These are phyloP conservation scores for Drosophila tsacasi DNA, from an alignment of 1,140 invertebrate species.

Conservation along the genomic window DNA sequence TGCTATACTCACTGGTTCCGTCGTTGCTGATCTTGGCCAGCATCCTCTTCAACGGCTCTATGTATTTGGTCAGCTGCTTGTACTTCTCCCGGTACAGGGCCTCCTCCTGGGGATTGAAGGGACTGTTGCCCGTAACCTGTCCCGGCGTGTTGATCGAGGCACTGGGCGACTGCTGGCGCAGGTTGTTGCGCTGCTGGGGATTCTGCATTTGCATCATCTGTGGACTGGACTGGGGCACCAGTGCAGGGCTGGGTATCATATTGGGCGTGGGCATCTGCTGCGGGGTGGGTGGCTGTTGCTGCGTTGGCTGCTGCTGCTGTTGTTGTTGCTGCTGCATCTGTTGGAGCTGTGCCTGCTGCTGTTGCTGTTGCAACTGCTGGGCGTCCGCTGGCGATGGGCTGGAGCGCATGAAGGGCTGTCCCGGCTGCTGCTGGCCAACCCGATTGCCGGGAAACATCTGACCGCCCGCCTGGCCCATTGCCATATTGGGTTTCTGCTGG, in stretches of 20 bases:
- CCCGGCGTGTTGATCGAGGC: constrained; percentile 93
- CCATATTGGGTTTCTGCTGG: constrained; percentile 72
- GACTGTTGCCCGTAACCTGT: constrained; percentile 90
- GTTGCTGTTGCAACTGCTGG: constrained; percentile 66
- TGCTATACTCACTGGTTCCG: constrained; percentile 85
- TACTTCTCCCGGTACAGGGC: constrained; percentile 96
- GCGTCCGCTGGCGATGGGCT: constrained; percentile 86
- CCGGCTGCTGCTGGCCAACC: constrained; percentile 69
- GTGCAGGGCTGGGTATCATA: constrained; percentile 90
- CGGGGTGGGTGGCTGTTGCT: constrained; percentile 63
- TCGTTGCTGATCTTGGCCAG: constrained; percentile 94
- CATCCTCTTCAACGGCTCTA: constrained; percentile 95
- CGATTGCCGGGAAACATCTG: constrained; percentile 76
- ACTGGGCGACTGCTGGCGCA: constrained; percentile 93
- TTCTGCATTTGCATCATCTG: constrained; percentile 87
- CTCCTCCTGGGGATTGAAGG: constrained; percentile 90
- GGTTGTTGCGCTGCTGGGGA: constrained; percentile 58
- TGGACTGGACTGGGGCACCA: constrained; percentile 90
- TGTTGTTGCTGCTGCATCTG: constrained; percentile 65
- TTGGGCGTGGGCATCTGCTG: constrained; percentile 73
- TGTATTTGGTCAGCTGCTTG: constrained; percentile 95
- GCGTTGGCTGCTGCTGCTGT: constrained; percentile 54
- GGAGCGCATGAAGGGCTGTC: constrained; percentile 86
- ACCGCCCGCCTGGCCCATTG: constrained; percentile 57
- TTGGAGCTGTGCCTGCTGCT: constrained; percentile 58